These are phyloP conservation scores for Drosophila setifemur DNA, from an alignment of 1,140 invertebrate genomes.

Conservation along the genomic window DNA sequence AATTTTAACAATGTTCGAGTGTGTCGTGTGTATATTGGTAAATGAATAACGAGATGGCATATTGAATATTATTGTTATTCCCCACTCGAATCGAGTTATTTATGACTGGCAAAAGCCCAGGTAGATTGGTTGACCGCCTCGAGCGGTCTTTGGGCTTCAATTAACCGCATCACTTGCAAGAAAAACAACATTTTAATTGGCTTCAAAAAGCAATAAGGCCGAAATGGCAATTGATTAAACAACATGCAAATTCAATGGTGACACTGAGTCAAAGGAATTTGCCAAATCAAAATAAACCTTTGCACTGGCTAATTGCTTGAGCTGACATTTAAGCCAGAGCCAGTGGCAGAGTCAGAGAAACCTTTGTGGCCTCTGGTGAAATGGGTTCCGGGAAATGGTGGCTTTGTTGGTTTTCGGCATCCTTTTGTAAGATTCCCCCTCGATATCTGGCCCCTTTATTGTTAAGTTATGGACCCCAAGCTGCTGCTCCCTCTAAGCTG, in stretches of 20 bases:
- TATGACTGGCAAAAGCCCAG: too few relatives aligned
- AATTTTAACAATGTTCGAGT: too few relatives aligned
- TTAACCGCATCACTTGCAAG: too few relatives aligned
- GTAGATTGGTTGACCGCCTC: too few relatives aligned
- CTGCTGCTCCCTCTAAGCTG: neutral
- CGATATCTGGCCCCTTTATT: neutral
- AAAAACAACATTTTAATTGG: constrained; percentile 19
- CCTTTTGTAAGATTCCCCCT: neutral
- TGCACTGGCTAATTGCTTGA: constrained; percentile 8
- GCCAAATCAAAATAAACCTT: neutral
- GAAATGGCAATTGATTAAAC: neutral
- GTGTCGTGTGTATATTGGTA: too few relatives aligned
- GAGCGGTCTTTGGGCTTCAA: too few relatives aligned
- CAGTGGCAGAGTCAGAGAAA: too few relatives aligned
- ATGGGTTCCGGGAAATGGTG: neutral
- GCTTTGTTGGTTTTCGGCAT: neutral
- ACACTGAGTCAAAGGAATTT: too few relatives aligned
- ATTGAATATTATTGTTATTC: too few relatives aligned
- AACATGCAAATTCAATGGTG: constrained; percentile 6
- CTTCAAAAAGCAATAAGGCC: constrained; percentile 1
- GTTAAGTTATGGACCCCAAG: neutral
- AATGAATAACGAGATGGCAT: too few relatives aligned
- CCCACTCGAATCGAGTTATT: too few relatives aligned
- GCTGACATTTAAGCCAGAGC: neutral
- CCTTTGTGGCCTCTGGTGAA: neutral